phyloP scores from a whole-genome alignment of 2,113 vertebrate genomes.

The Rhineura floridana region DNA sequence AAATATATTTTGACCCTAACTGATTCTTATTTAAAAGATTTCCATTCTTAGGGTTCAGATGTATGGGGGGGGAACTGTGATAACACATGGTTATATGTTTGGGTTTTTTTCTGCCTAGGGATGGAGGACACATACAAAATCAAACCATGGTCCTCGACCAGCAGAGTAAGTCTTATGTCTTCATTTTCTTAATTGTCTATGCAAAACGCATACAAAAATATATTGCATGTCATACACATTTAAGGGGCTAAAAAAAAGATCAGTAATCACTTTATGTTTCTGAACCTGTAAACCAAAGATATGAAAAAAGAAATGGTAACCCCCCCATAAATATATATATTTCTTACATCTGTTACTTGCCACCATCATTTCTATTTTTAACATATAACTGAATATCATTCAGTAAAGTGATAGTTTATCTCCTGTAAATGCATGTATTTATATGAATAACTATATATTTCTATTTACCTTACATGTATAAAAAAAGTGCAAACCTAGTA shows the following conservation, averaged over 20 bases:
- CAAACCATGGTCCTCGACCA: constrained; percentile 54
- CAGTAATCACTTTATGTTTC: neutral
- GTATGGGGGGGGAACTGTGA: neutral
- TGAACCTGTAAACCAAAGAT: neutral
- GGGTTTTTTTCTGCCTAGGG: constrained; percentile 50
- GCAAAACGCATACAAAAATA: neutral
- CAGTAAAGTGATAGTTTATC: too few species aligned
- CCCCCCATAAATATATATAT: neutral
- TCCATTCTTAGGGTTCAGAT: neutral
- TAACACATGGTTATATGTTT: constrained; percentile 11
- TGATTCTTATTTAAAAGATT: neutral
- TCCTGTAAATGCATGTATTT: too few species aligned
- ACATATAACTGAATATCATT: too few species aligned
- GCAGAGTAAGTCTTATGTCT: constrained; percentile 72
- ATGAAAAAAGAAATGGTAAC: neutral
- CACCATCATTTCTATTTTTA: neutral
- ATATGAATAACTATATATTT: too few species aligned
- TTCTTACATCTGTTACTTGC: neutral
- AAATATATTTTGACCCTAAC: neutral
- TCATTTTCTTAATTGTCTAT: neutral
- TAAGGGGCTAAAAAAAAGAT: neutral
- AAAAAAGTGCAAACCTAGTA: too few species aligned
- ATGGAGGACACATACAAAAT: constrained; percentile 58
- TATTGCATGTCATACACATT: neutral
- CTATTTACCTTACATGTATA: too few species aligned